Conservation (phyloP, 2,797 vertebrate species). For the Macropus fuliginosus region DNA sequence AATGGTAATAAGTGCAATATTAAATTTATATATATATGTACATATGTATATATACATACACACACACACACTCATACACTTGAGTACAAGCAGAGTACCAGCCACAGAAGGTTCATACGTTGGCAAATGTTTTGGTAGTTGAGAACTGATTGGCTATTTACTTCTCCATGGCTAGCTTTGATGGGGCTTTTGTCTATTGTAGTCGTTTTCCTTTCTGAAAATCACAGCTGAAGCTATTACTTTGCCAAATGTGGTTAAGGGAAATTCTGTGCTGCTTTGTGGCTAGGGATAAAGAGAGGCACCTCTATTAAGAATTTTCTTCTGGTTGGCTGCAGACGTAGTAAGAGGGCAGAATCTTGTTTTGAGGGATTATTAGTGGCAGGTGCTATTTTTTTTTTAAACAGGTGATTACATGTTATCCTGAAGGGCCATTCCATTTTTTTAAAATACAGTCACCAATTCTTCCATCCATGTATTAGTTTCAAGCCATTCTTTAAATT, state of each 20-base stretch:
- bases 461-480: background rate
- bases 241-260: slow-evolving; percentile 12
- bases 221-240: slow-evolving; percentile 13
- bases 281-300: background rate
- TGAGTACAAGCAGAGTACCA: background rate
- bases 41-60: too few species aligned
- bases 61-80: background rate
- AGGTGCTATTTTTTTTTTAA: slow-evolving; percentile 43
- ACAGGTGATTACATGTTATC: background rate
- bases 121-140: background rate
- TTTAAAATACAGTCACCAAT: slow-evolving; percentile 55
- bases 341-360: slow-evolving; percentile 15
- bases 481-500: slow-evolving; percentile 58
- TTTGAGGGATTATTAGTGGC: slow-evolving; percentile 43
- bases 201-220: background rate
- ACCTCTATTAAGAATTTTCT: slow-evolving; percentile 20
- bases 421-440: slow-evolving; percentile 49
- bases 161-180: slow-evolving; percentile 14
- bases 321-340: background rate
- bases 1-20: background rate
- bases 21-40: too few species aligned
- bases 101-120: background rate
- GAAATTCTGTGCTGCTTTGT: background rate
- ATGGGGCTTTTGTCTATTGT: background rate
- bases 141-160: slow-evolving; percentile 9